Evolutionary conservation across 2,113 vertebrate species (phyloP), one percentile per base, ranked within the genome.

Genomic region (Trinectes maculatus): DNA sequence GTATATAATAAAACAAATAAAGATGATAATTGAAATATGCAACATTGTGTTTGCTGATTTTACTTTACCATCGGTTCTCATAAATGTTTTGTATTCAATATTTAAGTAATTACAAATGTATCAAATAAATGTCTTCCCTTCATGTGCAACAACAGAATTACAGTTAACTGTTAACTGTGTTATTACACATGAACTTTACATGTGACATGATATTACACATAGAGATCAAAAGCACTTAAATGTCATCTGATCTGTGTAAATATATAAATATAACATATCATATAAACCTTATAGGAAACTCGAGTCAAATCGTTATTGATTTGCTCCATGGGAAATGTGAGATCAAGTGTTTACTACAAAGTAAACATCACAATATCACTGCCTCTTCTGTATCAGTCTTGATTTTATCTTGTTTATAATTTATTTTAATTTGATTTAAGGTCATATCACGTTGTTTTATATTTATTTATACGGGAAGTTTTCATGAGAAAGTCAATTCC

Each of bases 1-100:
- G 85, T 87, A 92, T 93, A 92, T 95, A 94, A 93, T 86, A 85
- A 87, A 94, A 85, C 91, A 86, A 94, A 94, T 90, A 94, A 95
- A 92, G 93, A 89, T 83, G 86, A 90, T 91, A 91, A 93, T 91
- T 89, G 91, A 90, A 92, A 89, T 82, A 89, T 87, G 79, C 78
- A 85, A 73, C 31, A 16, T 58, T 31, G 62, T 61, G 31, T 77
- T 53, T 48, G 8, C 39, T 72, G 28, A 5, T 44, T 70, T 66
- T 43, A 33, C 11, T 15, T 67, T 21, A 13, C 12, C 26, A 18
- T 66, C 16, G 19, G 3, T 18, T 19, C 5, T 51, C 10, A 12
- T 44, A 4, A 8, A 22, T 1, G 21, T 7, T 18, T 26, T 10
- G 16, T 28, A 29, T 28, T 21, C 8, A 16, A 33, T 21, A 6